Percentiles rank a stretch among this genome's conserved stretches.
phyloP scores from a whole-genome alignment of 2,888 invertebrate genomes.

The Artemia sinica region DNA sequence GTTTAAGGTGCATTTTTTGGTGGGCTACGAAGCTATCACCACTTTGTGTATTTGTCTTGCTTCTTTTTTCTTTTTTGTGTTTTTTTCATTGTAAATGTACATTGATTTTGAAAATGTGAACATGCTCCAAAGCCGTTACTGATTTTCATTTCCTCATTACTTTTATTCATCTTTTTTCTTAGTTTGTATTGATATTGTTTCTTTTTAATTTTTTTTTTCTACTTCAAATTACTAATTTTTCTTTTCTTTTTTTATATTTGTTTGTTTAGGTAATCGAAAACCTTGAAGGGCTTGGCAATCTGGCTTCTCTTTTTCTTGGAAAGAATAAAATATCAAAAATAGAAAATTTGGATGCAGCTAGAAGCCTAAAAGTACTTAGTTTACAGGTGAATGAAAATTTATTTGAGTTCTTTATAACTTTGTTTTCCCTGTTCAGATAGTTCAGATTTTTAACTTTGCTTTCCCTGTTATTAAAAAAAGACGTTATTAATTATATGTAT shows the following conservation, averaged over 20 bases:
- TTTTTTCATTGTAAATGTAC: no score
- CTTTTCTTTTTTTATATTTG: conserved; percentile 19
- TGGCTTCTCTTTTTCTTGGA: conserved; percentile 68
- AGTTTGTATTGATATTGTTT: conserved; percentile 7
- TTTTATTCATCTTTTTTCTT: background rate
- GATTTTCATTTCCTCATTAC: background rate
- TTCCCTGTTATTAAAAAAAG: no score
- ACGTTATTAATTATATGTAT: no score
- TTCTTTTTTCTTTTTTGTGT: no score
- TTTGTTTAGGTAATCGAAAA: conserved; percentile 60
- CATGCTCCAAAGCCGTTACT: no score
- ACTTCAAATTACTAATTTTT: conserved; percentile 18
- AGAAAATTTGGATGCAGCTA: conserved; percentile 54
- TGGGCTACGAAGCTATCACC: no score
- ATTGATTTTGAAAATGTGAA: no score
- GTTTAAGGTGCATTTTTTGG: no score
- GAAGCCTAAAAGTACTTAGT: conserved; percentile 58
- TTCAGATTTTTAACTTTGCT: no score
- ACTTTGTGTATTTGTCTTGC: no score
- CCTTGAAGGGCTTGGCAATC: conserved; percentile 50
- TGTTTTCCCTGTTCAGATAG: no score
- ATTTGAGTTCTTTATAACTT: no score
- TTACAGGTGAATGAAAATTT: conserved; percentile 42
- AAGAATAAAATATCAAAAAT: conserved; percentile 87
- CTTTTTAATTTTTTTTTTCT: conserved; percentile 1